phyloP scores from a whole-genome alignment of 2,113 vertebrate species.

The Platysternon megacephalum region DNA sequence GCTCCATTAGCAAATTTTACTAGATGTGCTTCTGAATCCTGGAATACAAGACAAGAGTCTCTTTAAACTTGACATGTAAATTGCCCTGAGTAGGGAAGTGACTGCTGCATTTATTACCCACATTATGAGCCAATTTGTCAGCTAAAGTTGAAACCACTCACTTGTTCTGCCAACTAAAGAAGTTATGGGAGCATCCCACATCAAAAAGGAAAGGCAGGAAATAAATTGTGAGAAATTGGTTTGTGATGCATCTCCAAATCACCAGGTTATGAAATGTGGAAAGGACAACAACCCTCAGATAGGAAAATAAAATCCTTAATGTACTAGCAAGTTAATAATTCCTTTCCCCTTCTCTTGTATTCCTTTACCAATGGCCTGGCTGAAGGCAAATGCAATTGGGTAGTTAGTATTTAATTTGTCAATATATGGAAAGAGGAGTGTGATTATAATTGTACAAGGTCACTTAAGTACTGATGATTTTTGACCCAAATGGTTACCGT shows the following conservation, averaged over 20 bases:
- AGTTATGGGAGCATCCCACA: not conserved
- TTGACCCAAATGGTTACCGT: not conserved
- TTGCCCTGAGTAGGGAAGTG: slow-evolving; percentile 36
- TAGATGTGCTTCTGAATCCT: slow-evolving; percentile 12
- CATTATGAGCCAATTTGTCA: slow-evolving; percentile 70
- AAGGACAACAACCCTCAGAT: not conserved
- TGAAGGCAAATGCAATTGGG: not conserved
- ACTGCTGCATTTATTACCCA: slow-evolving; percentile 58
- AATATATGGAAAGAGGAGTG: not conserved
- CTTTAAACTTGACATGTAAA: slow-evolving; percentile 66
- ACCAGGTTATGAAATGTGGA: not conserved
- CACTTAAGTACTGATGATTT: slow-evolving; percentile 11
- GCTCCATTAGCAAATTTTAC: slow-evolving; percentile 50
- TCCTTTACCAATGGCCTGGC: not conserved
- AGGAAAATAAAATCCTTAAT: not conserved
- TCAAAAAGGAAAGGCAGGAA: not conserved
- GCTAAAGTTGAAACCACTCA: slow-evolving; percentile 32
- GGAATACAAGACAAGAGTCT: slow-evolving; percentile 10
- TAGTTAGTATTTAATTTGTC: not conserved
- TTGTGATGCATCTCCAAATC: not conserved
- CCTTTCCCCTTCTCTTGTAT: not conserved
- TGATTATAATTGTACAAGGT: not conserved
- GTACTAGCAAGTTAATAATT: not conserved
- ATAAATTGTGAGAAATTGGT: slow-evolving; percentile 12
- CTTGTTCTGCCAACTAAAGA: slow-evolving; percentile 5